Evolutionary conservation across 2,888 invertebrate species (phyloP).

Genomic region (Sisyra nigra): DNA sequence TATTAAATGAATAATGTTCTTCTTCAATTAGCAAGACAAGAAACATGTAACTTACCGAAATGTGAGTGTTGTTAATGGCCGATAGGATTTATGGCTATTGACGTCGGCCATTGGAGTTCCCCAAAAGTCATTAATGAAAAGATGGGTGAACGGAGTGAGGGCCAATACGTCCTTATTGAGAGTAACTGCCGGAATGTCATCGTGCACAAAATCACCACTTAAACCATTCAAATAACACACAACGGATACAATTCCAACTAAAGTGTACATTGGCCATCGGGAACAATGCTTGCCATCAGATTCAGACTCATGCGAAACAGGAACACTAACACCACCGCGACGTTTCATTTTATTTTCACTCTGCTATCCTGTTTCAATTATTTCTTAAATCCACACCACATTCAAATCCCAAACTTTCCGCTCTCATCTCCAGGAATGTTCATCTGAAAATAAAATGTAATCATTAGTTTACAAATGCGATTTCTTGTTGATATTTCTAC

Average conservation of each 20-base stretch:
- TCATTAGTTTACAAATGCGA: too few relatives aligned
- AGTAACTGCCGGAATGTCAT: conserved; percentile 72
- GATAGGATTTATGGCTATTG: conserved; percentile 73
- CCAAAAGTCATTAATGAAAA: conserved; percentile 75
- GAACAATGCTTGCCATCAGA: neutral
- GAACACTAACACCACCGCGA: neutral
- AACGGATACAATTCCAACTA: conserved; percentile 48
- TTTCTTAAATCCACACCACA: too few relatives aligned
- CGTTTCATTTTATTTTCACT: conserved; percentile 2
- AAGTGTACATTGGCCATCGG: conserved; percentile 43
- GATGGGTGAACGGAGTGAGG: conserved; percentile 38
- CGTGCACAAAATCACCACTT: conserved; percentile 72
- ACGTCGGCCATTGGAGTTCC: conserved; percentile 74
- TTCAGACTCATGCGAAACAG: neutral
- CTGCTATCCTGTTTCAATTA: too few relatives aligned
- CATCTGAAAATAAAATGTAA: too few relatives aligned
- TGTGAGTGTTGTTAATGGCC: conserved; percentile 66
- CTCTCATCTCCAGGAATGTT: too few relatives aligned
- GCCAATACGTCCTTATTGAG: conserved; percentile 68
- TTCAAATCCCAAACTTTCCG: too few relatives aligned
- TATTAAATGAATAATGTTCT: neutral
- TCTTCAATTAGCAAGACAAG: neutral
- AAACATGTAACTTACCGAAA: conserved; percentile 53
- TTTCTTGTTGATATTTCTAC: too few relatives aligned
- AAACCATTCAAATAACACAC: conserved; percentile 58